A percentile compares a stretch with the other conserved stretches of the same genome.
Evolutionary conservation across 1,140 invertebrate genomes (phyloP).

Genomic region (Magallana ariakensis): DNA sequence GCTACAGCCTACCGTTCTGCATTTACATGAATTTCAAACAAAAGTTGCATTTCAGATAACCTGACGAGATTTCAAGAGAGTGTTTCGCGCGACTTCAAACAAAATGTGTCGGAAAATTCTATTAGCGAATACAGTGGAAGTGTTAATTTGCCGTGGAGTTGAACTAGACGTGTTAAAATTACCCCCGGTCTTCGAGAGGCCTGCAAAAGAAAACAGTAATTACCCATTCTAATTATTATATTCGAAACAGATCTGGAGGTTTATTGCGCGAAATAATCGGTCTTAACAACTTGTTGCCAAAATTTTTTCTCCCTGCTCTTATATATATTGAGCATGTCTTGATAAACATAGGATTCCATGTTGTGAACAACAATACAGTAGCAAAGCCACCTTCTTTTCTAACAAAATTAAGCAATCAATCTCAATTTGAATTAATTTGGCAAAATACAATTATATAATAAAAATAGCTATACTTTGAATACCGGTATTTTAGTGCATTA

Average conservation of each 20-base stretch:
- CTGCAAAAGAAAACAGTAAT: constrained; percentile 18
- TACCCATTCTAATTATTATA: constrained; percentile 34
- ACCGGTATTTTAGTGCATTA: no score
- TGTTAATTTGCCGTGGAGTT: constrained; percentile 31
- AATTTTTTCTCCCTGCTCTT: not conserved
- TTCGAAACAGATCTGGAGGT: constrained; percentile 27
- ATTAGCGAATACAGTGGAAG: constrained; percentile 16
- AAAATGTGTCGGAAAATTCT: constrained; percentile 24
- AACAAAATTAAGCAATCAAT: no score
- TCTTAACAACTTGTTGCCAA: constrained; percentile 20
- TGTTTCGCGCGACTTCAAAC: constrained; percentile 35
- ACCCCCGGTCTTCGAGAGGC: constrained; percentile 33
- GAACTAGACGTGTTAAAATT: constrained; percentile 36
- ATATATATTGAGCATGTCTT: no score
- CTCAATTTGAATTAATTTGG: no score
- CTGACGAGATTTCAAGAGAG: constrained; percentile 30
- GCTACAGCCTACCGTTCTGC: not conserved
- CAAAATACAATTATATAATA: no score
- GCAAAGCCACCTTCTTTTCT: no score
- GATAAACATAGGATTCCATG: no score
- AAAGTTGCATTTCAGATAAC: constrained; percentile 32
- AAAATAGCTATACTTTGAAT: no score
- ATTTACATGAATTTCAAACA: constrained; percentile 26
- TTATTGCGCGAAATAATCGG: constrained; percentile 7
- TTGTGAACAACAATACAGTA: no score